Base-by-base conservation (phyloP, 2,888 invertebrate species). In the Julus scandinavius region DNA sequence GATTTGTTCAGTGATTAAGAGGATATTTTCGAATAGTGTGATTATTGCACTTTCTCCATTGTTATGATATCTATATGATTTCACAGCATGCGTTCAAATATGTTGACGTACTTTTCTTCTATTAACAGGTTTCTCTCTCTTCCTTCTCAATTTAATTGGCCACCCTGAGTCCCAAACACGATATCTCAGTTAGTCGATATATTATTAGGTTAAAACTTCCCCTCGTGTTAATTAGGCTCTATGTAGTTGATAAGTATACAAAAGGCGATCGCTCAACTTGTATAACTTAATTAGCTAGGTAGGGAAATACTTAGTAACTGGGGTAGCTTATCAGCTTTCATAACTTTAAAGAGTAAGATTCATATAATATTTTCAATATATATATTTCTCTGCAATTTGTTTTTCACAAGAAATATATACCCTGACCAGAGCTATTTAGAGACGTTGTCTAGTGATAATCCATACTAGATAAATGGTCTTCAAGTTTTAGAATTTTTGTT, bases 161-260 rank as follows among this genome's bases (percentile, higher is more conserved):
- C 20, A 72, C 80, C 38, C 11, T 13, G 80, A 80, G 45, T 45
- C 45, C 45, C 13, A 3, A 38, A 13, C 29, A 29, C 15, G 13
- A 38, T 40, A 6, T 38, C 11, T 80, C 13, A 29, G 80, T 5
- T 80, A 29, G 80, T 15, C 4, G 13, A 40, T 13, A 9, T 38
- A 40, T 80, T 80, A 80, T 80, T 80, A 38, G 15, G 80, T 80
- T 80, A 80, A 80, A 80, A 20, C 80, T 11, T 80, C 80, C 9
- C 13, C 15, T 4, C 29, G 38, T 13, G 80, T 80, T 40, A 80
- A 80, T 80, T 9, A 6, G 38, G 13, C 38, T 13, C 11, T 80
- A 13, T 80, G 80, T 9, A 3, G 80, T 80, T 80, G 80, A 80
- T 80, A 13, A 38, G 38, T 20, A n/a, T 85, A 9, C 85, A n/a